Conservation (phyloP, 2,888 invertebrate species). For the Carpatolechia fugitivella region DNA sequence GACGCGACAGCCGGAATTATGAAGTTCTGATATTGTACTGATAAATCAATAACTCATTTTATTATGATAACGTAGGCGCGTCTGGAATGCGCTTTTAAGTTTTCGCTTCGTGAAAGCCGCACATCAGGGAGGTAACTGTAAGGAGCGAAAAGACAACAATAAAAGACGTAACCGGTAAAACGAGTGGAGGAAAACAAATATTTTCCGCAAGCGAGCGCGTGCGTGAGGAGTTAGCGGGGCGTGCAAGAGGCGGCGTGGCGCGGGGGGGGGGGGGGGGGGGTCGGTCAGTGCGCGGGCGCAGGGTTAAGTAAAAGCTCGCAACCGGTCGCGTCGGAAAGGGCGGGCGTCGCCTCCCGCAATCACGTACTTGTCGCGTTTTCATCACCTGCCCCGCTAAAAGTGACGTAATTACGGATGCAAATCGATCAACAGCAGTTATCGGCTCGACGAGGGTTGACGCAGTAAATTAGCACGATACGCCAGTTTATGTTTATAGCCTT, state of each 20-base stretch:
- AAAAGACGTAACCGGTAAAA: neutral
- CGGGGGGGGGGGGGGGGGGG: neutral
- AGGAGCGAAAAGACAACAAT: neutral
- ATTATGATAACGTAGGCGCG: constrained; percentile 46
- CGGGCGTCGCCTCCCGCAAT: constrained; percentile 56
- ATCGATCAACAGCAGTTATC: constrained; percentile 76
- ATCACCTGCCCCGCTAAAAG: constrained; percentile 74
- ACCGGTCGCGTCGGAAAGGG: constrained; percentile 68
- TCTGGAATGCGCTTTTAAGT: constrained; percentile 19
- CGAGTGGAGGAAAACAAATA: constrained; percentile 6
- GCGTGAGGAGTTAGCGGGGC: neutral
- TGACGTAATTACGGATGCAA: constrained; percentile 78
- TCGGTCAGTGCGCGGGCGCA: constrained; percentile 18
- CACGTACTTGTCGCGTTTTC: constrained; percentile 76
- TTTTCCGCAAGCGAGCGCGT: constrained; percentile 6
- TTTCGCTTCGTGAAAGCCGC: neutral
- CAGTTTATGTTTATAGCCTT: constrained; percentile 68
- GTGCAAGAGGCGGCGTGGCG: too few relatives aligned
- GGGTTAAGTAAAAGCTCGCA: constrained; percentile 51
- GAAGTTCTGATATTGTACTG: constrained; percentile 62
- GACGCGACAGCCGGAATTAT: constrained; percentile 67
- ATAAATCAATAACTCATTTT: constrained; percentile 71
- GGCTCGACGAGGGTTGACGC: constrained; percentile 67
- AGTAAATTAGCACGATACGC: constrained; percentile 72
- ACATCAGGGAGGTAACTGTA: neutral